Base-by-base conservation (phyloP, 1,140 invertebrate genomes). In the Pogonomyrmex barbatus region DNA sequence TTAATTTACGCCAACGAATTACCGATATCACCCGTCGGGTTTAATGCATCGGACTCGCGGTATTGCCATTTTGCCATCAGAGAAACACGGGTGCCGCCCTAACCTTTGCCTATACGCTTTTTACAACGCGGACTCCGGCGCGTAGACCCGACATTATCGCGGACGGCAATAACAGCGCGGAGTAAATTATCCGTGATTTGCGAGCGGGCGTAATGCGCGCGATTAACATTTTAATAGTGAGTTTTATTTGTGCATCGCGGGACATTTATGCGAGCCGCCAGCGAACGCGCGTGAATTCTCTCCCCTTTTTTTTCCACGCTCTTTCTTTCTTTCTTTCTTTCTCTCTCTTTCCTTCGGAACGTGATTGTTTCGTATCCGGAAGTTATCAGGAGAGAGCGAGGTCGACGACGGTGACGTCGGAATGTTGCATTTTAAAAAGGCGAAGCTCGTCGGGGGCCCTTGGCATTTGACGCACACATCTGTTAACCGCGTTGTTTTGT, bases 161-260 rank as follows among this genome's bases (percentile, higher is more conserved):
- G 54, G 10, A 60, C 68, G 79, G 65, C 68, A 83, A 73, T 83
- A 83, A 83, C 62, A 83, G 79, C 79, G 68, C 54, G 68, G 54
- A 75, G 54, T 83, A 83, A 83, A 83, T 83, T 83, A 73, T 83
- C 54, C 79, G 79, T 83, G 79, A 83, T 83, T 83, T 83, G 79
- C 68, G 79, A 83, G 79, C 79, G 68, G 17, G 24, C 68, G 54
- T 75, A 83, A 83, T 60, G 68, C 79, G 39, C 54, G 42, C 42
- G 79, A 83, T 83, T 83, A 83, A 83, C 79, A 83, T 83, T 83
- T 83, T 75, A 83, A 73, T 83, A 73, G 79, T 47, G 36, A 62
- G 54, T 73, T 75, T 75, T 83, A 75, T 60, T 71, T 67, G 67
- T 68, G 52, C 24, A 24, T 24, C 62, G 56, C 12, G 24, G 14